Evolutionary conservation across 2,888 invertebrate species (phyloP), one percentile per base, ranked within the genome.

Genomic region (Aphidoletes aphidimyza): DNA sequence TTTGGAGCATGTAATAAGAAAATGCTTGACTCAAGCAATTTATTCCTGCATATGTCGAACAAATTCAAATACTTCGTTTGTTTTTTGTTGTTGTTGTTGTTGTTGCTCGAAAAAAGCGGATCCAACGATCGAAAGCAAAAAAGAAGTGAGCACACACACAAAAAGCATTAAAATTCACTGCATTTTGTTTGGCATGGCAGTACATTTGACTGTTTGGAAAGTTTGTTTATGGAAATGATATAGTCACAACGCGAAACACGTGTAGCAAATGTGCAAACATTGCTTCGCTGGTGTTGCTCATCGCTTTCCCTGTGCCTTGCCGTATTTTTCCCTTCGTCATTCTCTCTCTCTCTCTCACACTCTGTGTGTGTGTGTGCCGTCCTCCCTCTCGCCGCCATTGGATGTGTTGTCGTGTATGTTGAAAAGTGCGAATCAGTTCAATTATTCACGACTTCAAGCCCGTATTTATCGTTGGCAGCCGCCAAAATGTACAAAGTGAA

Each of bases 381-480:
- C n/a, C n/a, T n/a, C n/a, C n/a, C n/a, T n/a, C n/a, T n/a, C n/a
- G n/a, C n/a, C n/a, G n/a, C n/a, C n/a, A n/a, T n/a, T n/a, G n/a
- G n/a, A n/a, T n/a, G n/a, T n/a, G n/a, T n/a, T n/a, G n/a, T n/a
- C n/a, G n/a, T n/a, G n/a, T 69, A 17, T 69, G 22, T 54, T 54
- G n/a, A n/a, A 22, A 5, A 69, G 14, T 69, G 69, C 69, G 69
- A 69, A 34, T 69, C 69, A 30, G 2, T 69, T 69, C 69, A 69
- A 69, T 69, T 69, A 69, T 69, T 69, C 69, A 69, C 69, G 30
- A 69, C 34, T 42, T 14, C 34, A 69, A 34, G 11, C 69, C 69
- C 26, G 30, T 69, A 69, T 69, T 69, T 69, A 69, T 69, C 69
- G 69, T 69, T n/a, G n/a, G n/a, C 69, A 69, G 69, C 34, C 69